A percentile compares a stretch with the other conserved stretches of the same genome.
Evolutionary conservation across 2,888 invertebrate species (phyloP).

Genomic region (Sepiola atlantica): DNA sequence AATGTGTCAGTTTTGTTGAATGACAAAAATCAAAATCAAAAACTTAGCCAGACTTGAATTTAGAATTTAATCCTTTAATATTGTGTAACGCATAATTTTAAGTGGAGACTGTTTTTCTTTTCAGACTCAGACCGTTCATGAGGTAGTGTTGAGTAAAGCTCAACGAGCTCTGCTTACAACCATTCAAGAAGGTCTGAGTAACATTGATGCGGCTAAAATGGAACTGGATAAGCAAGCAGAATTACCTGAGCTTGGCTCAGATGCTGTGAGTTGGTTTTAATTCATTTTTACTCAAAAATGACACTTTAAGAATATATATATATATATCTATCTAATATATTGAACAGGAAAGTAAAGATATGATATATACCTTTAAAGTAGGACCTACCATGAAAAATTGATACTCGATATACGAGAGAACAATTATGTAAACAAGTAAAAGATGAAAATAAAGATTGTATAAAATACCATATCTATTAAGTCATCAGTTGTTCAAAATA

Average conservation of each 20-base stretch:
- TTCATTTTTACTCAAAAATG: not conserved
- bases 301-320: not conserved
- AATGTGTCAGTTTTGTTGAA: not conserved
- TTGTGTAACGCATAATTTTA: not conserved
- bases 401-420: no score
- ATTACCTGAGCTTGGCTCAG: conserved; percentile 78
- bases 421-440: no score
- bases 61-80: not conserved
- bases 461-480: no score
- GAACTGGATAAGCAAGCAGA: conserved; percentile 81
- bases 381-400: no score
- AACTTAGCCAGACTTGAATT: no score
- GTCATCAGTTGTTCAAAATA: no score
- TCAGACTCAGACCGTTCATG: conserved; percentile 86
- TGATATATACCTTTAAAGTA: no score
- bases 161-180: conserved; percentile 94
- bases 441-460: no score
- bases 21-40: no score
- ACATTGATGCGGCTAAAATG: conserved; percentile 89
- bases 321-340: no score
- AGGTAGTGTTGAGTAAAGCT: conserved; percentile 90
- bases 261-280: conserved; percentile 65
- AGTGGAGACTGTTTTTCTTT: conserved; percentile 53
- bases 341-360: no score
- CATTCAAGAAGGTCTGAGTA: conserved; percentile 90